Conservation (phyloP, 2,113 vertebrate genomes). For the Chroicocephalus ridibundus region DNA sequence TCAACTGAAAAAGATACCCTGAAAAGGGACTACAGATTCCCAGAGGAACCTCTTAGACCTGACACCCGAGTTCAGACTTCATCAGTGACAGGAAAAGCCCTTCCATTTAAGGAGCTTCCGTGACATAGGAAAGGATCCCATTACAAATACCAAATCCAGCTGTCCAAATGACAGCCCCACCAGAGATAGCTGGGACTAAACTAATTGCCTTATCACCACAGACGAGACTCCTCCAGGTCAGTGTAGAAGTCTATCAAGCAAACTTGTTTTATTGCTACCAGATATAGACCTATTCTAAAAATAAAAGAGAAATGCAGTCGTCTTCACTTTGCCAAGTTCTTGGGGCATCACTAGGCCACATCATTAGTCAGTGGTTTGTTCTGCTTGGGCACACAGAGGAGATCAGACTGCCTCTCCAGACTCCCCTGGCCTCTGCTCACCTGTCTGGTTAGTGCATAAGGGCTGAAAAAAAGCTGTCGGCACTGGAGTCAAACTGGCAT, state of each 20-base stretch:
- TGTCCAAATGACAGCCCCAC: background rate
- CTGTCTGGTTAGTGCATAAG: background rate
- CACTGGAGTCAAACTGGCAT: background rate
- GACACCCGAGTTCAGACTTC: background rate
- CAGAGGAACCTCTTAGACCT: background rate
- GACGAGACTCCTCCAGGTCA: background rate
- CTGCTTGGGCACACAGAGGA: background rate
- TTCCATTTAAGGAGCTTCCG: background rate
- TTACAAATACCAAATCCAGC: background rate
- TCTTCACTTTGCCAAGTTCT: background rate
- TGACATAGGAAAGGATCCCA: background rate
- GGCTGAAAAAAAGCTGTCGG: background rate
- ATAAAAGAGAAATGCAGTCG: accelerated
- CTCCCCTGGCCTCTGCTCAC: background rate
- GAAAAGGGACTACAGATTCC: background rate
- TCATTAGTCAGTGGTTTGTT: background rate
- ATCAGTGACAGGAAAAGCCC: background rate
- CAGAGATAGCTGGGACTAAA: background rate
- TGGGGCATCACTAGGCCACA: accelerated
- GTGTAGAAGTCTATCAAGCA: background rate
- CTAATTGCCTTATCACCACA: background rate
- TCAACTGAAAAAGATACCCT: background rate
- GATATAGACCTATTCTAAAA: background rate
- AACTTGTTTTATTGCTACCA: background rate
- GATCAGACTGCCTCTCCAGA: background rate